Evolutionary conservation across 2,797 vertebrate genomes (phyloP), one percentile per base, ranked within the genome.

Genomic region (Erethizon dorsatum): DNA sequence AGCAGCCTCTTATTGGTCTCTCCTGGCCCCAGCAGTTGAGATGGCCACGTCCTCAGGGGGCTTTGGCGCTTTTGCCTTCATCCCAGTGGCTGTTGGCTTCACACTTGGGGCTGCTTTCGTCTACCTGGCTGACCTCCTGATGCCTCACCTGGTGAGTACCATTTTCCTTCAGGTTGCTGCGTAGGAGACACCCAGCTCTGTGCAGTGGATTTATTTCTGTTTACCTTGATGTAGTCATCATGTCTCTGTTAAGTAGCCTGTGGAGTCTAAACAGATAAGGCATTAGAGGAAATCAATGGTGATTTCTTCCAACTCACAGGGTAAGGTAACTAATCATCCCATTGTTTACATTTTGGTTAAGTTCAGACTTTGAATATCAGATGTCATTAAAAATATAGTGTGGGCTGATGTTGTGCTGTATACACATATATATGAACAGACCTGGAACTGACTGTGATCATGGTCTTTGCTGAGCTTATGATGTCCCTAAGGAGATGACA

Each of bases 1-100:
- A 97, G 99, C 99, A 0, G 99, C 99, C 3, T 99, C 99, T 91
- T 99, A 99, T 94, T 99, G 99, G 99, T 99, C 99, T 0, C 97
- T 99, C 75, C 98, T 99, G 97, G 99, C 99, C 5, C 99, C 99
- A 0, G 99, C 99, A 0, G 99, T 99, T 6, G 99, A 99, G 95
- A 99, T 99, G 99, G 99, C 99, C 0, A 99, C 99, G 94, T 98
- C 99, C 2, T 99, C 99, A 0, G 99, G 99, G 83, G 98, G 98
- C 86, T 99, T 99, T 0, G 99, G 99, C 7, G 98, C 99, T 22
- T 99, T 99, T 5, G 98, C 99, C 2, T 99, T 99, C 96, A 57
- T 99, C 41, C 99, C 99, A 0, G 99, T 99, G 82, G 99, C 99
- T 0, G 84, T 99, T 6, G 99, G 99, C 69, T 99, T 99, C 88